Base-by-base conservation (phyloP, 2,888 invertebrate species). In the Biston betularia region DNA sequence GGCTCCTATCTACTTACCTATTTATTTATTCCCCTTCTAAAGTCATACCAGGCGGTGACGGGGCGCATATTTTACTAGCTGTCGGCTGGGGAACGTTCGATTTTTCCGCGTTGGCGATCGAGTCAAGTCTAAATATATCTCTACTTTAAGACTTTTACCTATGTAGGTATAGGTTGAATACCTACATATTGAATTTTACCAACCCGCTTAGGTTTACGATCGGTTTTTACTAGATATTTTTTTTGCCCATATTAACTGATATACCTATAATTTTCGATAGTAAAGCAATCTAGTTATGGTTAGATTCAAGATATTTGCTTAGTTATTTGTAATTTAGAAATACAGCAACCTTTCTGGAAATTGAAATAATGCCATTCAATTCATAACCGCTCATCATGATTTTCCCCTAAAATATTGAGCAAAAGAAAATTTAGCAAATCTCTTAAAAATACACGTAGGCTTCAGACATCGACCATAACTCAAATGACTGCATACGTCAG, bases 401-500 rank as follows among this genome's bases (percentile, higher is more conserved):
- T 75, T 78, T 78, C 75, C 79, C 78, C 75, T 80, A 83, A 38
- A 84, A 83, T 73, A 74, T 72, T 74, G 80, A 80, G 73, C 75
- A 82, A 81, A 82, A 74, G 65, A 78, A 76, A 84, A 84, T 80
- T 89, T 88, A 87, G 89, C 89, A 84, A 79, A 84, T 86, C 86
- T 86, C 85, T 81, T 85, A 85, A 85, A 88, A 88, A 84, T 82
- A 87, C 84, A 86, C 89, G 88, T 90, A 88, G 82, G 84, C 80
- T 85, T 86, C 81, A 87, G 86, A 88, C 92, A 90, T 91, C 85
- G 80, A 78, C 87, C 85, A 93, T 93, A 92, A 91, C 90, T 89
- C 87, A 92, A 93, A 92, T 93, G 92, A 85, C 82, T 88, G 91
- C 89, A 86, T 89, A 92, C 89, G 89, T 89, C 85, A 88, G 87